Evolutionary conservation across 2,888 invertebrate species (phyloP), one percentile per base, ranked within the genome.

Genomic region (Trichogramma evanescens): DNA sequence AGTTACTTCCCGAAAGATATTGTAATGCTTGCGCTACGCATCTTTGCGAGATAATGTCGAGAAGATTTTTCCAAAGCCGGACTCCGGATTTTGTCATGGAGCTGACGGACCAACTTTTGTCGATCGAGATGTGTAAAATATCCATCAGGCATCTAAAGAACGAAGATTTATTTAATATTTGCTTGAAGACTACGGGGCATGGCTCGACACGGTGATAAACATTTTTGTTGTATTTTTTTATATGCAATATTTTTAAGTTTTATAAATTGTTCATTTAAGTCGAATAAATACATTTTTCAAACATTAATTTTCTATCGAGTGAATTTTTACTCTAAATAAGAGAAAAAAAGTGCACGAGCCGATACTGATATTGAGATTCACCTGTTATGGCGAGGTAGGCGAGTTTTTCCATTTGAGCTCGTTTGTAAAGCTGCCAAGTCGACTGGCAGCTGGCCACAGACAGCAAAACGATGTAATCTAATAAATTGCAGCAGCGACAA

Each of bases 371-470:
- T 44, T 41, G 50, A 7, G n/a, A 10, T 45, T 4, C 75, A 83
- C 83, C 82, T 55, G 91, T 90, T 63, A 91, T 81, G 0, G 90
- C 89, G 65, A 92, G 83, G 50, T 89, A 82, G 0, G 90, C 77
- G 6, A 91, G 79, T 60, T 86, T 83, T 68, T 88, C 86, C 62
- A 82, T 82, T 69, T 84, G 81, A 0, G 86, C 83, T 1, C 82
- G 77, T 56, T 83, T 81, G 73, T 84, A 89, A 56, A 91, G 79
- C 6, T 81, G 80, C 91, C 91, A 91, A 0, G 90, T 89, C 63
- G 85, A 85, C 59, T 82, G 73, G 73, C 92, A 92, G 4, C 87
- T 85, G n/a, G 88, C 85, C 53, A 91, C 80, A 49, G 88, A 88
- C 63, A 91, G 82, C 56, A 91, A 84, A 41, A 88, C 87, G 52